Percentiles rank a stretch among this genome's conserved stretches.
Evolutionary conservation across 1,140 invertebrate genomes (phyloP).

Genomic region (Diorhabda elongata): DNA sequence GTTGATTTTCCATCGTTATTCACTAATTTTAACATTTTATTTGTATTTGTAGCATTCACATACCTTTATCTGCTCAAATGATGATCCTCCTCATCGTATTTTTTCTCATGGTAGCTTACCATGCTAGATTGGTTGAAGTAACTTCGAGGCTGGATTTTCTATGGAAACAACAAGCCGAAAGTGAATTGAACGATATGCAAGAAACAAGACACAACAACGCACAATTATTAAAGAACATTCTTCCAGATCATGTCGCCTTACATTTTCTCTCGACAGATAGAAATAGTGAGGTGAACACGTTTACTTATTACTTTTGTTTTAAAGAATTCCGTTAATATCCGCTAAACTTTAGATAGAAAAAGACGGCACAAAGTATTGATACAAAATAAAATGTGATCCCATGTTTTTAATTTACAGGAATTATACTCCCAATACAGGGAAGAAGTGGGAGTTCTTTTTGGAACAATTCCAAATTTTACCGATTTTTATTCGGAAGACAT

Average conservation of each 20-base stretch:
- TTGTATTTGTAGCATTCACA: conserved; percentile 31
- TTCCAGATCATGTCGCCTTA: conserved; percentile 92
- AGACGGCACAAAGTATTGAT: too few species aligned
- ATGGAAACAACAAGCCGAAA: conserved; percentile 91
- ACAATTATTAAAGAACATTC: conserved; percentile 85
- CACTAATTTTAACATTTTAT: background rate
- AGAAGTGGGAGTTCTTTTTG: conserved; percentile 95
- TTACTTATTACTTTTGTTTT: background rate
- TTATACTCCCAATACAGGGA: conserved; percentile 91
- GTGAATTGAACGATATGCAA: conserved; percentile 87
- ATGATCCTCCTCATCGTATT: conserved; percentile 76
- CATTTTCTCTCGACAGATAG: conserved; percentile 83
- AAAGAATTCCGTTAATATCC: too few species aligned
- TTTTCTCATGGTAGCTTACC: conserved; percentile 83
- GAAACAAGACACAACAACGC: conserved; percentile 82
- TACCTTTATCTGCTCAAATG: conserved; percentile 72
- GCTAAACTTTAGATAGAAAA: too few species aligned
- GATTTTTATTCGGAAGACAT: conserved; percentile 98
- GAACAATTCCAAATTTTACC: conserved; percentile 96
- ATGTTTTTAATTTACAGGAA: conserved; percentile 60
- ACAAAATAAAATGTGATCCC: too few species aligned
- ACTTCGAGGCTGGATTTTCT: conserved; percentile 88
- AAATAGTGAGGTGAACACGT: conserved; percentile 60
- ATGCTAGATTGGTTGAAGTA: conserved; percentile 85
- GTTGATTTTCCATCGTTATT: too few species aligned